Base-by-base conservation (phyloP, 2,113 vertebrate species). In the Brachyhypopomus occidentalis region DNA sequence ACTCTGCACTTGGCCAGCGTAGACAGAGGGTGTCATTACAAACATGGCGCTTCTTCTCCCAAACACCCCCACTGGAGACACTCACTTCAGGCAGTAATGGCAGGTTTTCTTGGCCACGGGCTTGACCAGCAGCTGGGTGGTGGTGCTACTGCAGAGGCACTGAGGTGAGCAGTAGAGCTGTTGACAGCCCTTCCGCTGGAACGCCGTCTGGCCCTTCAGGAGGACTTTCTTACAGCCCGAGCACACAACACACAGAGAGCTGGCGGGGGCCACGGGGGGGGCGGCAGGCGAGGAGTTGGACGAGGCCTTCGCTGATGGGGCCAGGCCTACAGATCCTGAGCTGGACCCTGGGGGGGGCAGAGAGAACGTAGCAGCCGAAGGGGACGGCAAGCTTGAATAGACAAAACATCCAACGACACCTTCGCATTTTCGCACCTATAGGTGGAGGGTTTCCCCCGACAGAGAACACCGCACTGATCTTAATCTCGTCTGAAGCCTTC, bases 131-230 rank as follows among this genome's bases (percentile, higher is more conserved):
- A 94, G 91, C 78, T 92, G 90, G 69, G 93, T 94, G 76, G 95
- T 88, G 64, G 93, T 94, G 82, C 95, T 94, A 92, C 94, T 94
- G 88, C 94, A 96, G 89, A 96, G 95, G 92, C 95, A 96, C 90
- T 90, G 81, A 88, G 94, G 90, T 82, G 95, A 96, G 89, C 95
- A 96, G 92, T 94, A 96, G 75, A 96, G 95, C 73, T 6, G 86
- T 80, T 3, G 77, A 8, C 94, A 97, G 81, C 98, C 97, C 91
- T 97, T 99, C 87, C 96, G 95, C 92, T 99, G 97, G 91, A 96
- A 99, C 0, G 98, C 98, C 0, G 97, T 99, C 91, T 99, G 98
- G 22, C 98, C 97, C 87, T 97, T 99, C 80, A 96, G 90, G 84
- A 99, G 94, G 86, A 90, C 89, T 93, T 96, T 97, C 90, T 95